Base-by-base conservation (phyloP, 2,888 invertebrate genomes). In the Drosophila fulvimacula region DNA sequence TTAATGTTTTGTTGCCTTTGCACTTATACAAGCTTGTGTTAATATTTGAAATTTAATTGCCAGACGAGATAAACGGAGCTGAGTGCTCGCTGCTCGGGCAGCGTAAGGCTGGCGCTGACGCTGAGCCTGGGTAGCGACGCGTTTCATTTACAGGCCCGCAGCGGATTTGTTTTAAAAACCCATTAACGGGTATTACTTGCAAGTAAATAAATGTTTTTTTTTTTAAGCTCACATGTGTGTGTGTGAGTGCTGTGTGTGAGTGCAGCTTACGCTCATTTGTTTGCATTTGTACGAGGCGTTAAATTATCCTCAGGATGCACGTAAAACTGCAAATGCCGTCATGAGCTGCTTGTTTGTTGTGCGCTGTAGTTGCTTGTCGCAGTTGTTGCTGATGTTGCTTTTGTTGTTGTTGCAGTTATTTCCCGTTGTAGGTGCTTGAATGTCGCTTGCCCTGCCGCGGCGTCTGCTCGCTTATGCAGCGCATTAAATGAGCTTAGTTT, bases 111-210 rank as follows among this genome's bases (percentile, higher is more conserved):
- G 39, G 34, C 42, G 44, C 55, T 30, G 46, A 7, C 7, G 10
- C 24, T 24, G 39, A 38, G 49, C 41, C 55, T 30, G 46, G 38
- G 39, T 15, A 21, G 41, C 11, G 41, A 21, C 36, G 36, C 30
- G 64, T 34, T 64, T 74, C 81, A 83, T 82, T 76, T 85, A 73
- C 78, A 76, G 80, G 88, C 86, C 85, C 89, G 84, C 74, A 81
- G 88, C 79, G 85, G 88, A 85, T 85, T 85, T 85, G 89, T 73
- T 89, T 85, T 89, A 89, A 85, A 85, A 85, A 87, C 87, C 85
- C 85, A 85, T 85, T 85, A 85, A 85, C 84, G 79, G 73, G 88
- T 83, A 87, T 89, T 85, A 85, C 87, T 85, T 76, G 73, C 81
- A 84, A 85, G 85, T 84, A 85, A 85, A 85, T 89, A 89, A 87